Evolutionary conservation across 2,113 vertebrate species (phyloP), one percentile per base, ranked within the genome.

Genomic region (Hystrix brachyura): DNA sequence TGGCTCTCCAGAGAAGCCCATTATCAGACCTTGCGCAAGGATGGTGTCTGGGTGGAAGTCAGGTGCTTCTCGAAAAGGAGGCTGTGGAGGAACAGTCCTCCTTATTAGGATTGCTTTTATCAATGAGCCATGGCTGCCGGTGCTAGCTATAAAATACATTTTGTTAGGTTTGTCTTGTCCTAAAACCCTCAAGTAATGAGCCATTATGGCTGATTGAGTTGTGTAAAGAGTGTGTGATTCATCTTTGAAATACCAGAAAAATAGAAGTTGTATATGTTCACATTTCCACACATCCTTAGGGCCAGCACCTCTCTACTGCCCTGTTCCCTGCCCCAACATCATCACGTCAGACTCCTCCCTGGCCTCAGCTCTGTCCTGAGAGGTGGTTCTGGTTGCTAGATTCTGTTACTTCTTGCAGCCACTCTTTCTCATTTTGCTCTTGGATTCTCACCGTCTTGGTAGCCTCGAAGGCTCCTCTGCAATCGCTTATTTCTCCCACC

Each of bases 1-100:
- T 0, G 14, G 5, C 53, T 1, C 2, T 27, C 13, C 29, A 7
- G 18, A 53, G 12, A 32, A 19, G 23, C 46, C 0, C 2, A 0
- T 32, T 6, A 17, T 2, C 25, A 59, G 18, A 13, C 3, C 7
- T 21, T 23, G 25, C 55, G 25, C 21, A 6, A 0, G 13, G 43
- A 21, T 34, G 62, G 21, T 18, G 43, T 81, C 12, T 10, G 9
- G 17, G 32, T 38, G 10, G n/a, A 48, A 51, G 57, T 2, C 5
- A 32, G 46, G 83, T 74, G 13, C 65, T 90, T 90, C 38, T 74
- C 14, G 21, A 46, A 74, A 94, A 88, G 9, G 57, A 29, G 38
- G 53, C 12, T 19, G 0, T 62, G 38, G 60, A 46, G 83, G 80
- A 71, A 27, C 3, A 62, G 74, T 29, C 76, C 83, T 84, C 59